phyloP scores from a whole-genome alignment of 2,888 invertebrate genomes.

The Norana najaformis region DNA sequence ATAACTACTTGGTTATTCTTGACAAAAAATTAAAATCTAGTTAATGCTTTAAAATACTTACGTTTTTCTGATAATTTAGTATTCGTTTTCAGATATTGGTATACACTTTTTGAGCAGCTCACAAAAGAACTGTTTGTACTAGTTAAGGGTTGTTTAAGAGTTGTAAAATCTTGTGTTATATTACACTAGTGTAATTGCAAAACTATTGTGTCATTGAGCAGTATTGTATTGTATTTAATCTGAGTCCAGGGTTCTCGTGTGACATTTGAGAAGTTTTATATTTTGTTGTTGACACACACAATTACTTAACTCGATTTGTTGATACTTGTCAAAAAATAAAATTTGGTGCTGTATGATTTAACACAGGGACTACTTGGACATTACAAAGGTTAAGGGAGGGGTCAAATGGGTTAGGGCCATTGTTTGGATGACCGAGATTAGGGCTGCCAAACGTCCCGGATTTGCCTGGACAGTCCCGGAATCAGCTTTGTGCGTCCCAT shows the following conservation, averaged over 20 bases:
- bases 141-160: neutral
- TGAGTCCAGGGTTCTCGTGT: neutral
- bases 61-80: neutral
- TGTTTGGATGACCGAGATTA: too few relatives aligned
- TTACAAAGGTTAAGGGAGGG: too few relatives aligned
- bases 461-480: too few relatives aligned
- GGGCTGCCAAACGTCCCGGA: too few relatives aligned
- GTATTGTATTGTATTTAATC: neutral
- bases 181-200: neutral
- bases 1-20: neutral
- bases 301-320: too few relatives aligned
- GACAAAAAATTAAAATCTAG: neutral
- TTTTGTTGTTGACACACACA: too few relatives aligned
- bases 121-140: neutral
- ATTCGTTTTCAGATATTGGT: neutral
- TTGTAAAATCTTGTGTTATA: neutral
- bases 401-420: too few relatives aligned
- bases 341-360: too few relatives aligned
- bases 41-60: too few relatives aligned
- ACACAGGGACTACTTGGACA: too few relatives aligned
- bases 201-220: neutral
- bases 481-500: too few relatives aligned
- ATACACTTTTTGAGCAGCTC: neutral
- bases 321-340: too few relatives aligned
- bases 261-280: neutral